A percentile compares a stretch with the other conserved stretches of the same genome.
phyloP scores from a whole-genome alignment of 2,113 vertebrate species.

The Callithrix jacchus region DNA sequence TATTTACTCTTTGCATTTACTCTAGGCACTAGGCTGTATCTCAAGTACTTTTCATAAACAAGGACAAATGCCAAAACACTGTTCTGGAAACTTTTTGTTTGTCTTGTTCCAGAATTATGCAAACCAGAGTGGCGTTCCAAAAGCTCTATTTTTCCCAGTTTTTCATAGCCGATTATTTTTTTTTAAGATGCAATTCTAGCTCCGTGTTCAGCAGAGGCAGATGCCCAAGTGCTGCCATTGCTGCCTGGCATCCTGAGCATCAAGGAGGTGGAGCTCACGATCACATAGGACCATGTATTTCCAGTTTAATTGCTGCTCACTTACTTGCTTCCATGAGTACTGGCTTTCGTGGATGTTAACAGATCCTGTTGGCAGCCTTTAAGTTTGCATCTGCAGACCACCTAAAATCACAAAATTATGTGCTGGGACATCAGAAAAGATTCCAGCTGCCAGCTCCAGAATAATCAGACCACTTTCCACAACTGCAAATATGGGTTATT shows the following conservation, averaged over 20 bases:
- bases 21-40: background rate
- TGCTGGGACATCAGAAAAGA: background rate
- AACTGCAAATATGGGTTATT: background rate
- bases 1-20: background rate
- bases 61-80: background rate
- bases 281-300: accelerated
- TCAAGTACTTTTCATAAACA: background rate
- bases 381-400: accelerated
- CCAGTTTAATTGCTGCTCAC: background rate
- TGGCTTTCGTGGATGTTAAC: background rate
- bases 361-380: background rate
- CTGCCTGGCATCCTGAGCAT: background rate
- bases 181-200: background rate
- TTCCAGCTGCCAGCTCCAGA: too few species aligned
- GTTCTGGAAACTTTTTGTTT: background rate
- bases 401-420: background rate
- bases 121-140: background rate
- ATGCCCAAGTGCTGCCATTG: too few species aligned
- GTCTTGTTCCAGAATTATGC: slow-evolving; percentile 17
- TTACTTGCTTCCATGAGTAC: accelerated
- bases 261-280: accelerated
- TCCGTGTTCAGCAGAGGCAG: background rate
- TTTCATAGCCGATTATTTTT: background rate
- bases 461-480: background rate
- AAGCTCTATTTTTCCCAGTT: background rate